Percentiles rank a stretch among this genome's conserved stretches.
phyloP scores from a whole-genome alignment of 2,797 vertebrate species.

The Euphonia xanthogaster region DNA sequence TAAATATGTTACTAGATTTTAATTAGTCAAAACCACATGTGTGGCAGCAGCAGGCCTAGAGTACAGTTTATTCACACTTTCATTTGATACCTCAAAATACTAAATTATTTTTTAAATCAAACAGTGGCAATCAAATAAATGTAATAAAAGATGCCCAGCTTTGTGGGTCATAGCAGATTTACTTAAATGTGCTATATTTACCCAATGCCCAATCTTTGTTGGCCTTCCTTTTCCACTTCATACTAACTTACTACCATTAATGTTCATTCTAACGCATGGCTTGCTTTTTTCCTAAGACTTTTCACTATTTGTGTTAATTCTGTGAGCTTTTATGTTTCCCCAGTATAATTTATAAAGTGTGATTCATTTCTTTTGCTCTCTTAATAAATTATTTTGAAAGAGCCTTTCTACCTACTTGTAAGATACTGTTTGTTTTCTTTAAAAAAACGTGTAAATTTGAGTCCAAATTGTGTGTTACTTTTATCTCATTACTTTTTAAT shows the following conservation, averaged over 20 bases:
- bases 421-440: neutral
- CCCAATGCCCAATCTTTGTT: neutral
- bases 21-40: neutral
- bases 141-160: neutral
- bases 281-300: neutral
- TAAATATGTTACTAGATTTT: neutral
- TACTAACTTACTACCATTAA: neutral
- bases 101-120: neutral
- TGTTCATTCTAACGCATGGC: neutral
- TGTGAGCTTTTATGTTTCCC: neutral
- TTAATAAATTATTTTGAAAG: neutral
- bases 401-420: neutral
- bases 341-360: neutral
- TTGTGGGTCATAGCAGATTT: neutral
- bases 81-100: neutral
- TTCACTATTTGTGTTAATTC: neutral
- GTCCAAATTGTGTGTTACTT: neutral
- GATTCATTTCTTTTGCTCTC: neutral
- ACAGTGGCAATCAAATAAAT: neutral
- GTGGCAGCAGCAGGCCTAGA: neutral
- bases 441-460: rapidly evolving
- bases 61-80: neutral
- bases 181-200: neutral
- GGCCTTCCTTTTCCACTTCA: neutral
- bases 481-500: neutral